Evolutionary conservation across 2,888 invertebrate genomes (phyloP).

Genomic region (Lasius fuliginosus): DNA sequence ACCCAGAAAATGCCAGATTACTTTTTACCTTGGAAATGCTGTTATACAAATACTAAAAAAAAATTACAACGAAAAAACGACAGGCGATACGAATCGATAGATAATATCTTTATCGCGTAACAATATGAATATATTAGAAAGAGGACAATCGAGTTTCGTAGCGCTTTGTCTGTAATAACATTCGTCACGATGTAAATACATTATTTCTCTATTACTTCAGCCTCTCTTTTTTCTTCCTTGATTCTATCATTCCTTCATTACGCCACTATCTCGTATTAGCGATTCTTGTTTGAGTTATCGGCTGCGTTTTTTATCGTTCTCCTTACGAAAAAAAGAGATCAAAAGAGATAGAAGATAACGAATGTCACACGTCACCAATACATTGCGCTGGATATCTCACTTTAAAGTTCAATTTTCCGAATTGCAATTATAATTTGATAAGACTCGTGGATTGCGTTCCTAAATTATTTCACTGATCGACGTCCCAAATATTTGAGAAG

Average conservation of each 20-base stretch:
- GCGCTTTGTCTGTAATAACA: not conserved
- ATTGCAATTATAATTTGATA: constrained; percentile 23
- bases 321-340: constrained; percentile 29
- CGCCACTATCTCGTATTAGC: not conserved
- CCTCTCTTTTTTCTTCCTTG: not conserved
- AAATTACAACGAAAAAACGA: not conserved
- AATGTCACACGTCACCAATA: constrained; percentile 21
- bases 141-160: not conserved
- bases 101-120: constrained; percentile 24
- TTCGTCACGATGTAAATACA: not conserved
- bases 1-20: constrained; percentile 43
- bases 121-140: not conserved
- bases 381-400: constrained; percentile 18
- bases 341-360: constrained; percentile 53
- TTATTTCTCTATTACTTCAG: not conserved
- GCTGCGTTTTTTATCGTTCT: constrained; percentile 44
- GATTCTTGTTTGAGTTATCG: constrained; percentile 43
- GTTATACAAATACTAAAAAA: not conserved
- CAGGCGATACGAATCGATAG: not conserved
- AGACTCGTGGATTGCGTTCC: constrained; percentile 9
- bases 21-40: constrained; percentile 16
- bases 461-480: not conserved
- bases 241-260: not conserved
- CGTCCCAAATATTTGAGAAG: constrained; percentile 29
- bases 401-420: not conserved